Evolutionary conservation across 2,888 invertebrate genomes (phyloP).

Genomic region (Rutpela maculata): DNA sequence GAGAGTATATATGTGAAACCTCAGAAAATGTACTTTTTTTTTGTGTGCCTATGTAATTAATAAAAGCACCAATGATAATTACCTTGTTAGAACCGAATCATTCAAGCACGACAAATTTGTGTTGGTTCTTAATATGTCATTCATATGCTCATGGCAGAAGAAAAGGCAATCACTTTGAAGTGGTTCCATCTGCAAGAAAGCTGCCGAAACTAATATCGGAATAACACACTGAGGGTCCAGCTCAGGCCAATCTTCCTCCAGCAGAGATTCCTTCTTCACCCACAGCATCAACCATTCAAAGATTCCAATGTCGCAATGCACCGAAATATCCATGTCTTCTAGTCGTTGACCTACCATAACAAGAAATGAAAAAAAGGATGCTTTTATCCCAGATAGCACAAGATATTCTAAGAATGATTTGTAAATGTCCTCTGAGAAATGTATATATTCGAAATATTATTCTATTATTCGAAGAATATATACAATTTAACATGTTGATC

Average conservation of each 20-base stretch:
- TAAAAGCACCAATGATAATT: no score
- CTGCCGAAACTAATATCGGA: constrained; percentile 94
- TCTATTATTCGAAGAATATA: no score
- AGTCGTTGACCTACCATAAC: constrained; percentile 62
- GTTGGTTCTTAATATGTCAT: constrained; percentile 89
- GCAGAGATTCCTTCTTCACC: constrained; percentile 87
- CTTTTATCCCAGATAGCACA: no score
- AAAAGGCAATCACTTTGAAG: constrained; percentile 89
- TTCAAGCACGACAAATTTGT: constrained; percentile 93
- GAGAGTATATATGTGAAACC: no score
- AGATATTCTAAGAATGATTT: no score
- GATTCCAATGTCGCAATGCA: constrained; percentile 96
- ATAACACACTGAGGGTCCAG: constrained; percentile 91
- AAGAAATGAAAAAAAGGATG: neutral
- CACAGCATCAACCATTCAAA: constrained; percentile 98
- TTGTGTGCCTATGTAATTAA: no score
- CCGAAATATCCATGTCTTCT: constrained; percentile 87
- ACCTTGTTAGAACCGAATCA: constrained; percentile 82
- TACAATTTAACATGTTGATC: no score
- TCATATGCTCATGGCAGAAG: constrained; percentile 91
- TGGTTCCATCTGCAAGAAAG: constrained; percentile 96
- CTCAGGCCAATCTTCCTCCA: constrained; percentile 81
- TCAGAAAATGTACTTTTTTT: no score
- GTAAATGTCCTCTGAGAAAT: no score
- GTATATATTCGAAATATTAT: no score